These are phyloP conservation scores for Malurus cyaneus DNA, from an alignment of 2,113 vertebrate species.

Conservation along the genomic window DNA sequence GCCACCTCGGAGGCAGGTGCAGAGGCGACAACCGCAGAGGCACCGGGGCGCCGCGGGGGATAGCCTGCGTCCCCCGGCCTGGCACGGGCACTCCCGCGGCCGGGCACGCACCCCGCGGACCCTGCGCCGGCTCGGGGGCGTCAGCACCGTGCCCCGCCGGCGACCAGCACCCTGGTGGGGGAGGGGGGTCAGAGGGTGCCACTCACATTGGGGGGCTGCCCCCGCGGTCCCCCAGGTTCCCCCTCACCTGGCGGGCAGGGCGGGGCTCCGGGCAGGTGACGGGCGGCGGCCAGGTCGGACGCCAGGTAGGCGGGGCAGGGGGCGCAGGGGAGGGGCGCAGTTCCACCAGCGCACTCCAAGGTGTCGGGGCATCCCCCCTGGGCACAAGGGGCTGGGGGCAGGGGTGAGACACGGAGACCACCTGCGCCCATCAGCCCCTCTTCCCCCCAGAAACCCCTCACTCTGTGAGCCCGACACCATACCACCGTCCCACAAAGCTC, in stretches of 20 bases:
- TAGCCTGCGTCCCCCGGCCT: constrained; percentile 71
- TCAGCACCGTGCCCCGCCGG: constrained; percentile 78
- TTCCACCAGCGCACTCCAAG: constrained; percentile 73
- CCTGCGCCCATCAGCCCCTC: not conserved
- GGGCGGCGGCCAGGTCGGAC: constrained; percentile 72
- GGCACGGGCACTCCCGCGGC: constrained; percentile 79
- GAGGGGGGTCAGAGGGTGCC: no score
- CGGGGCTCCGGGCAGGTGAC: constrained; percentile 43
- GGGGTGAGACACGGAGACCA: no score
- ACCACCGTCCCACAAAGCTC: no score
- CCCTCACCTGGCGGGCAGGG: constrained; percentile 81
- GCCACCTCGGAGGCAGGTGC: constrained; percentile 82
- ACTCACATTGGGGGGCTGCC: no score
- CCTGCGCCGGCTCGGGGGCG: not conserved
- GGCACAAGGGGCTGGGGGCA: constrained; percentile 76
- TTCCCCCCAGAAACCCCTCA: no score
- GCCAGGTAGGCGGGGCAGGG: constrained; percentile 85
- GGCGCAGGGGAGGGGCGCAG: constrained; percentile 74
- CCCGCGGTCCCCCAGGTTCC: no score
- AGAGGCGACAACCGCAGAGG: constrained; percentile 82
- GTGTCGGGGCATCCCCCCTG: constrained; percentile 74
- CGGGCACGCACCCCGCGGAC: constrained; percentile 66
- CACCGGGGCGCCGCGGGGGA: constrained; percentile 77
- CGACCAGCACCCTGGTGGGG: constrained; percentile 86
- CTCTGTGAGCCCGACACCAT: no score